Base-by-base conservation (phyloP, 1,140 invertebrate species). In the Oncopodura yosiiana region DNA sequence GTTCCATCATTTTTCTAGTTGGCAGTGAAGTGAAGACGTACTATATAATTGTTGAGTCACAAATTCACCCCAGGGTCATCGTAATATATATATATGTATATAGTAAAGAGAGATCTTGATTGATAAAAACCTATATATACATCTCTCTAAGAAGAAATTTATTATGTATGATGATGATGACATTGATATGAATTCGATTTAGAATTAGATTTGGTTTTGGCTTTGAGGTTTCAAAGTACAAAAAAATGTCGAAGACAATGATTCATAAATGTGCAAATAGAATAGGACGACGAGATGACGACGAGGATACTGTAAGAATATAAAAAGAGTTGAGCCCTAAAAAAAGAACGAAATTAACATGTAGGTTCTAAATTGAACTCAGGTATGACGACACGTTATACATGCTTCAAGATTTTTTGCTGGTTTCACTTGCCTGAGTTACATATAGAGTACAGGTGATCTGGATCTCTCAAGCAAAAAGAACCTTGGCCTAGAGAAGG, bases 401-500 rank as follows among this genome's bases (percentile, higher is more conserved):
- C 44, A 46, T 34, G 30, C 14, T 34, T 14, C 14, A 8, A 34
- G 30, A 34, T 34, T 14, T 34, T 34, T 34, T 6, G 30, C 30
- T n/a, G n/a, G n/a, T n/a, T n/a, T n/a, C n/a, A n/a, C n/a, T n/a
- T n/a, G n/a, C n/a, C n/a, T n/a, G n/a, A n/a, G n/a, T n/a, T 34
- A n/a, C 32, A 34, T 34, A n/a, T 8, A 8, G 8, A n/a, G 8
- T 51, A 38, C 49, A 51, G 37, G 37, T 56, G 54, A 56, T 56
- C 54, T 56, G 54, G 48, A 56, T 56, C 54, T 56, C 24, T 50
- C 36, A 42, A 56, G 54, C 54, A 48, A 42, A 43, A 42, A 58
- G 49, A 58, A 52, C 56, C 56, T 58, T 58, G 56, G 56, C 56
- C 56, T 52, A 58, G 36, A 58, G 49, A 58, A 58, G 56, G 49